These are phyloP conservation scores for Andricus grossulariae DNA, from an alignment of 1,140 invertebrate species.

Conservation along the genomic window DNA sequence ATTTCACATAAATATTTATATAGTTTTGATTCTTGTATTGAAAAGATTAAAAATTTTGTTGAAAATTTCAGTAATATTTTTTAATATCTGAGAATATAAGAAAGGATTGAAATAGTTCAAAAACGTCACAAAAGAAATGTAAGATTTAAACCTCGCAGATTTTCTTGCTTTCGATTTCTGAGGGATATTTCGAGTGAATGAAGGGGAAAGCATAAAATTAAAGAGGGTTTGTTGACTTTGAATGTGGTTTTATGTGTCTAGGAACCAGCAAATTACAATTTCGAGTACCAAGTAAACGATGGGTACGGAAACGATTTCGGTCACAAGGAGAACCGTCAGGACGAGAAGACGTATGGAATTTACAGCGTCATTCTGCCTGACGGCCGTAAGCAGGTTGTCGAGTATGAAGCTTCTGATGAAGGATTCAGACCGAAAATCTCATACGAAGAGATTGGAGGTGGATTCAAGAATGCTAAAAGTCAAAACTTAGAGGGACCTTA, in stretches of 20 bases:
- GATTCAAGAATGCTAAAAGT: slow-evolving; percentile 32
- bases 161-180: too few species aligned
- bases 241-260: slow-evolving; percentile 53
- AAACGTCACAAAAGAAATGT: neutral
- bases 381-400: slow-evolving; percentile 86
- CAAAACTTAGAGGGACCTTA: slow-evolving; percentile 43
- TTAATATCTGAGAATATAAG: too few species aligned
- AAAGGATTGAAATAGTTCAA: neutral
- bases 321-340: slow-evolving; percentile 83
- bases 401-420: slow-evolving; percentile 85
- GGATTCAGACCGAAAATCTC: slow-evolving; percentile 87
- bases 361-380: slow-evolving; percentile 86
- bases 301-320: slow-evolving; percentile 84
- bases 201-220: neutral
- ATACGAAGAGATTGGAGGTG: slow-evolving; percentile 79
- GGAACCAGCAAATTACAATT: slow-evolving; percentile 84
- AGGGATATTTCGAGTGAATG: neutral
- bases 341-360: slow-evolving; percentile 81
- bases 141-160: neutral
- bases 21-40: too few species aligned
- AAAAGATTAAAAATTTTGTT: too few species aligned
- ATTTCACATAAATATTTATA: too few species aligned
- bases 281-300: slow-evolving; percentile 85
- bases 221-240: neutral
- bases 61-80: too few species aligned